A percentile compares a stretch with the other conserved stretches of the same genome.
Evolutionary conservation across 2,797 vertebrate species (phyloP).

Genomic region (Tarsius wallacei): DNA sequence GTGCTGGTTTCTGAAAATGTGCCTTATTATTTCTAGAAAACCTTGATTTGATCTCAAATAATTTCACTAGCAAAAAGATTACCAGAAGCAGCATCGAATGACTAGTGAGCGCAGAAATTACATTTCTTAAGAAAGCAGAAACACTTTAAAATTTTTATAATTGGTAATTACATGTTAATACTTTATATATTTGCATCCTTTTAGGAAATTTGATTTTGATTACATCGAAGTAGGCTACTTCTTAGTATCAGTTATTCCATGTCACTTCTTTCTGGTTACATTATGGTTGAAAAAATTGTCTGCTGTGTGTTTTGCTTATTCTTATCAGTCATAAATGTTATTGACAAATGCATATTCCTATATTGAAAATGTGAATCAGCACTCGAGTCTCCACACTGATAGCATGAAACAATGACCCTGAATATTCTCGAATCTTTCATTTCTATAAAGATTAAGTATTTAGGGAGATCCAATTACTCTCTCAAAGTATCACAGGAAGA

Average conservation of each 20-base stretch:
- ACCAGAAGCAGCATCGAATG: neutral
- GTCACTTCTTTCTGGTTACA: neutral
- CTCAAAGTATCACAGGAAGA: neutral
- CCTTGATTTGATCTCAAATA: constrained; percentile 32
- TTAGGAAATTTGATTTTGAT: constrained; percentile 6
- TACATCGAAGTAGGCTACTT: neutral
- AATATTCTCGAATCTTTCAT: neutral
- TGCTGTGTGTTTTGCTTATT: neutral
- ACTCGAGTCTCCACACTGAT: neutral
- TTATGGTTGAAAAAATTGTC: neutral
- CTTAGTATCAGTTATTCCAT: neutral
- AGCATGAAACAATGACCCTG: neutral
- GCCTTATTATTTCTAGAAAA: constrained; percentile 41
- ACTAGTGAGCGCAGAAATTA: neutral
- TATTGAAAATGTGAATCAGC: neutral
- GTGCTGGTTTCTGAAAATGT: neutral
- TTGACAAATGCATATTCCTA: neutral
- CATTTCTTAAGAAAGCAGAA: constrained; percentile 11
- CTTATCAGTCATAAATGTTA: neutral
- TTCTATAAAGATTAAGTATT: constrained; percentile 38
- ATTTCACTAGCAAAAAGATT: constrained; percentile 16
- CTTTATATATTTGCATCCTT: neutral
- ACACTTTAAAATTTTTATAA: neutral
- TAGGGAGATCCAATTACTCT: neutral
- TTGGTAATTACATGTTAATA: neutral